phyloP scores from a whole-genome alignment of 1,140 invertebrate species.

The Drosophila tristis region DNA sequence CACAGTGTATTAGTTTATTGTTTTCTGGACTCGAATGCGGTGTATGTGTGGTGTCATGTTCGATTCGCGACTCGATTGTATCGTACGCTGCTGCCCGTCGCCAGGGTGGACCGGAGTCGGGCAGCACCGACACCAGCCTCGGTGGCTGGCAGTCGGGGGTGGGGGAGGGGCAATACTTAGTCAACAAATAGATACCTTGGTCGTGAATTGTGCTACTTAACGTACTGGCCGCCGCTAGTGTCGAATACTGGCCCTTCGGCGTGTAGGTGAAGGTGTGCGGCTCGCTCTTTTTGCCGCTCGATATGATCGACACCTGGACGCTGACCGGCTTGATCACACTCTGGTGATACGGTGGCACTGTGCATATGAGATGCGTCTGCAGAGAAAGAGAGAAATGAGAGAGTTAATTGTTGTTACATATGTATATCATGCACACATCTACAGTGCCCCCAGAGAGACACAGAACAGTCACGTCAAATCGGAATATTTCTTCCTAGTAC shows the following conservation, averaged over 20 bases:
- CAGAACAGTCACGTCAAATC: too few species aligned
- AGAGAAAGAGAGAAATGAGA: conserved; percentile 21
- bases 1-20: neutral
- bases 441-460: too few species aligned
- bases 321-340: conserved; percentile 88
- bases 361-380: conserved; percentile 96
- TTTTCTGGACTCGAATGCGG: conserved; percentile 1
- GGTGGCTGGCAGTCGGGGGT: neutral
- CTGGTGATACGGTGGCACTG: conserved; percentile 92
- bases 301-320: conserved; percentile 92
- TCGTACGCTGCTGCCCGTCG: too few species aligned
- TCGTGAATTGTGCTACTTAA: conserved; percentile 74
- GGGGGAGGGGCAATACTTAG: conserved; percentile 43
- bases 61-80: neutral
- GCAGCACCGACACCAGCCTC: too few species aligned
- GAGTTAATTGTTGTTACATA: neutral
- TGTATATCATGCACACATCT: neutral
- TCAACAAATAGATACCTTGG: conserved; percentile 84
- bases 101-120: too few species aligned
- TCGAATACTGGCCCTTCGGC: conserved; percentile 84
- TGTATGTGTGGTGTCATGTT: conserved; percentile 3
- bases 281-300: conserved; percentile 95
- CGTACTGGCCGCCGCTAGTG: conserved; percentile 79
- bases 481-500: too few species aligned
- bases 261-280: conserved; percentile 94